Evolutionary conservation across 2,797 vertebrate genomes (phyloP).

Genomic region (Gymnoscopelus microlampas): DNA sequence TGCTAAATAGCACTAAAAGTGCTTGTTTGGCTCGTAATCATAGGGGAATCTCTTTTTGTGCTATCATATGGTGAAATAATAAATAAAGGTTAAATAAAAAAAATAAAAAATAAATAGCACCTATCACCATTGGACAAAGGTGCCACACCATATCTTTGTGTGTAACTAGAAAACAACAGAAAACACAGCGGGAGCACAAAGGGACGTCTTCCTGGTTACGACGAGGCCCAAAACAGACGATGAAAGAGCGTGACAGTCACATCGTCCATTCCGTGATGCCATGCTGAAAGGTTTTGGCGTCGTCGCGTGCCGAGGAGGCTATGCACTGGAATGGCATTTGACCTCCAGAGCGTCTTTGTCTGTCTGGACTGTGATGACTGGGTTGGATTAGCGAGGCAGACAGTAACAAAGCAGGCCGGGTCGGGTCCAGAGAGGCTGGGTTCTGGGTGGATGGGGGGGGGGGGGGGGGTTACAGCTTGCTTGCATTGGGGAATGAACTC

Average conservation of each 20-base stretch:
- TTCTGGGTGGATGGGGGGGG: slow-evolving; percentile 3
- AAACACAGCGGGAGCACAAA: slow-evolving; percentile 11
- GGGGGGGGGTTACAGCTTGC: neutral
- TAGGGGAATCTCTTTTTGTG: too few relatives aligned
- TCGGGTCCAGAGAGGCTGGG: slow-evolving; percentile 32
- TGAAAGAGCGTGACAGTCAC: neutral
- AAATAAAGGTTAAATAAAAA: too few relatives aligned
- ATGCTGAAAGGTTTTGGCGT: slow-evolving; percentile 6
- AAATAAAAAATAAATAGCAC: too few relatives aligned
- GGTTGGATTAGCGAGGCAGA: slow-evolving; percentile 54
- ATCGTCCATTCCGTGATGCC: neutral
- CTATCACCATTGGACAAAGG: too few relatives aligned
- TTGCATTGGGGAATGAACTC: neutral
- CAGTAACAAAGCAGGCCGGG: slow-evolving; percentile 37
- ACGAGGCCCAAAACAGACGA: neutral
- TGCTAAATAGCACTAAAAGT: too few relatives aligned
- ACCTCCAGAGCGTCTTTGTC: slow-evolving; percentile 50
- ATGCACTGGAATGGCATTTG: slow-evolving; percentile 36
- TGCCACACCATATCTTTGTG: too few relatives aligned
- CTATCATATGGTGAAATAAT: too few relatives aligned
- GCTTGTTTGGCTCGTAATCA: too few relatives aligned
- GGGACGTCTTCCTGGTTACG: slow-evolving; percentile 13
- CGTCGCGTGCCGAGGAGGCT: slow-evolving; percentile 11
- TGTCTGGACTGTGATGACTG: slow-evolving; percentile 53
- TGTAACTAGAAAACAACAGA: too few relatives aligned